phyloP scores from a whole-genome alignment of 2,888 invertebrate genomes.

The Ptychoptera contaminata region DNA sequence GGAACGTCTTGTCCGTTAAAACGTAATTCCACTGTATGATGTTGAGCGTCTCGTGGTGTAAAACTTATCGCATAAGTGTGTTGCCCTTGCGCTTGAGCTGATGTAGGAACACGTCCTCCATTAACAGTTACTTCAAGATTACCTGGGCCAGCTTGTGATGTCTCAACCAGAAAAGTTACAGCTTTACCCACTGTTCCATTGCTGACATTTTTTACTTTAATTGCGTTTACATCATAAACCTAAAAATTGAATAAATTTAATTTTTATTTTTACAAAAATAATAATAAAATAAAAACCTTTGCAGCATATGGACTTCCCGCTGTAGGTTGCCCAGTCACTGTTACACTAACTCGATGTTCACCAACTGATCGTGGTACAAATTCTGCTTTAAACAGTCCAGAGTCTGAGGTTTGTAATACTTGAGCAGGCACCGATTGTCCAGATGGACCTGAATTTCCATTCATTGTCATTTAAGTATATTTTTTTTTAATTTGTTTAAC shows the following conservation, averaged over 20 bases:
- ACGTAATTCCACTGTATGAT: constrained; percentile 84
- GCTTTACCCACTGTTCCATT: constrained; percentile 79
- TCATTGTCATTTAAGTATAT: no score
- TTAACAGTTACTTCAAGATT: constrained; percentile 98
- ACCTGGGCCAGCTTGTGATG: constrained; percentile 95
- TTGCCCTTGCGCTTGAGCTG: constrained; percentile 91
- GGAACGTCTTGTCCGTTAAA: constrained; percentile 96
- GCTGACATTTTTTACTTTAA: constrained; percentile 83
- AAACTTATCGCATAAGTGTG: constrained; percentile 95
- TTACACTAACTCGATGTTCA: constrained; percentile 79
- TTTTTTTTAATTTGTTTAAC: no score
- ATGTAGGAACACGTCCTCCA: constrained; percentile 90
- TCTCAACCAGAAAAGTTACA: constrained; percentile 89
- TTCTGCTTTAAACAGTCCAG: constrained; percentile 76
- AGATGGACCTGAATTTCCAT: constrained; percentile 68
- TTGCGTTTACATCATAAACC: constrained; percentile 88
- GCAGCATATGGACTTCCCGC: constrained; percentile 88
- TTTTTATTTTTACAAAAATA: not conserved
- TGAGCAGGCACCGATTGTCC: constrained; percentile 82
- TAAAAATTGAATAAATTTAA: constrained; percentile 16
- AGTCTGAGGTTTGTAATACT: constrained; percentile 66
- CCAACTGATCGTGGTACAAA: constrained; percentile 85
- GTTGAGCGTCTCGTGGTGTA: constrained; percentile 78
- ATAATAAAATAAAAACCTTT: constrained; percentile 38
- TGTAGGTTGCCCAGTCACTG: constrained; percentile 64